Conservation (phyloP, 2,113 vertebrate species). For the Amphilophus citrinellus region DNA sequence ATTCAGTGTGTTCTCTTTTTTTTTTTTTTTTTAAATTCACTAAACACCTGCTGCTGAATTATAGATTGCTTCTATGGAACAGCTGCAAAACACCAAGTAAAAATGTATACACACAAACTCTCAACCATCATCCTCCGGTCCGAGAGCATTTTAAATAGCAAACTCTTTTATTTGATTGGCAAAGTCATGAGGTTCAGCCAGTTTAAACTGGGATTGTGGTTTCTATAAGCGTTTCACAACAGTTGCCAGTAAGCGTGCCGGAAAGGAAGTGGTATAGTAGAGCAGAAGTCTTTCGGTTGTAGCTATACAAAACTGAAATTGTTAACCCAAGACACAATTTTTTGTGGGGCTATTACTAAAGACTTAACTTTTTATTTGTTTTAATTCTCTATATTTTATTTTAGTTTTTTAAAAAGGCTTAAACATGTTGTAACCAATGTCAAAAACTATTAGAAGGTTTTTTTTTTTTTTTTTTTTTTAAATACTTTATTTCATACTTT, state of each 20-base stretch:
- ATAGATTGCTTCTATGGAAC: not conserved
- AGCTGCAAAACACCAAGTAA: not conserved
- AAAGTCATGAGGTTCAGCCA: not conserved
- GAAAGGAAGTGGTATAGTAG: slow-evolving; percentile 39
- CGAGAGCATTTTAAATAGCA: not conserved
- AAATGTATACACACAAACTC: not conserved
- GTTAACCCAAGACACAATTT: not conserved
- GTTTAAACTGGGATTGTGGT: not conserved
- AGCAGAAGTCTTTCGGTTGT: slow-evolving; percentile 11
- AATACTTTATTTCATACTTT: too few relatives aligned
- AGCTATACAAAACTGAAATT: not conserved
- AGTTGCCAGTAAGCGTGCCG: slow-evolving; percentile 24
- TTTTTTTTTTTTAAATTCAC: not conserved
- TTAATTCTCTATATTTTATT: not conserved
- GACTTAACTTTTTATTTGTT: too few relatives aligned
- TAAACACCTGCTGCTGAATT: not conserved
- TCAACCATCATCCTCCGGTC: not conserved
- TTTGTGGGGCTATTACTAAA: not conserved
- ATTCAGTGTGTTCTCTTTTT: not conserved
- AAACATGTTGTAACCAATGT: not conserved
- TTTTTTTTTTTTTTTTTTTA: not conserved
- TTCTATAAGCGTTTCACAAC: slow-evolving; percentile 42
- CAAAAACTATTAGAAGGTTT: not conserved
- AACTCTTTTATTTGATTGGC: too few relatives aligned
- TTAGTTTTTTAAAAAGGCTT: too few relatives aligned